Base-by-base conservation (phyloP, 2,888 invertebrate species). In the Nomada flava region DNA sequence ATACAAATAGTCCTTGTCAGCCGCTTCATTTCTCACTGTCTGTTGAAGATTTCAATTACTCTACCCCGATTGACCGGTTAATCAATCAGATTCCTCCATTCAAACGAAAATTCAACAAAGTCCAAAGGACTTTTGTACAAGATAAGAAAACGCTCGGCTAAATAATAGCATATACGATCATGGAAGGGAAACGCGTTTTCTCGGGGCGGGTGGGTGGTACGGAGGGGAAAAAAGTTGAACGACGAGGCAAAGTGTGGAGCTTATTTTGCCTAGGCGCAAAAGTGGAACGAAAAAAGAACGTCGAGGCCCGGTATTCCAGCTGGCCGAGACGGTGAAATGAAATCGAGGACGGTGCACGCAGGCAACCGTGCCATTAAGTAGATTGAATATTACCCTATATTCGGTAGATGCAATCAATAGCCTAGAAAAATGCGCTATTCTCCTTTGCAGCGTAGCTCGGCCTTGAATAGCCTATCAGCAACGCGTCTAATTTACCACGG, bases 331-430 rank as follows among this genome's bases (percentile, higher is more conserved):
- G 79, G 79, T 76, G 83, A 88, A 87, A 88, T 89, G 89, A 90
- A 90, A 91, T 90, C 88, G 91, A 91, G 91, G 90, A 88, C 91
- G 88, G 79, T 82, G 85, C 82, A 83, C 81, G 86, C 87, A 82
- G 85, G 82, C 86, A 86, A 86, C 74, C 87, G 80, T 85, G 86
- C 88, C 89, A 92, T 91, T 90, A 91, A 91, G 86, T 87, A 91
- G 91, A 92, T 92, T 91, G 91, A 91, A 89, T 91, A 91, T 92
- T 92, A 92, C 89, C 91, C 92, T 91, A 90, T 91, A 90, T 91
- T 89, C 89, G 88, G 86, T 87, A 84, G 87, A 88, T 86, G 90
- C 88, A 91, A 91, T 90, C 91, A 90, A 91, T 91, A 91, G 79
- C 75, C 76, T 81, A 83, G 87, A 87, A 87, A 88, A 88, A 90